Base-by-base conservation (phyloP, 1,140 invertebrate genomes). In the Drosophila tristis region DNA sequence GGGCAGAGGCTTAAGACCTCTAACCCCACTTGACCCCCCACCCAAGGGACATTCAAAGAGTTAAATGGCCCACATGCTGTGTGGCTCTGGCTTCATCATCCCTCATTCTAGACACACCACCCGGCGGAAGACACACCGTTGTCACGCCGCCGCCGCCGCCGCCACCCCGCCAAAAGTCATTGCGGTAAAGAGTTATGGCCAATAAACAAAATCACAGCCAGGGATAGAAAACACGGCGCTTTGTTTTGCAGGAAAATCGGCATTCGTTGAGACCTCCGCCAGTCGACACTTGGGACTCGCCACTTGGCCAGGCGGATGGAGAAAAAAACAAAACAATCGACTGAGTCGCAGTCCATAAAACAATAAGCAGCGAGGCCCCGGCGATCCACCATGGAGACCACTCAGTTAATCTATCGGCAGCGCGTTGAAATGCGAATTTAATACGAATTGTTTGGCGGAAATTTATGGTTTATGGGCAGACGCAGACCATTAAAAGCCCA, bases 131-230 rank as follows among this genome's bases (percentile, higher is more conserved):
- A 13, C 42, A 39, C 42, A 42, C 59, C 48, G 64, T 70, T 76
- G 74, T 64, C 74, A 77, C 65, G 44, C 42, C 62, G 60, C 42
- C 31, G 49, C n/a, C 31, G 16, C 45, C 50, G 35, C 49, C 58
- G 47, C 61, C 47, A 51, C 49, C 51, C 63, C 49, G 51, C 51
- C 59, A 29, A 70, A 65, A 74, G 74, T 82, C 79, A 73, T 80
- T 89, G 72, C 72, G 73, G 72, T 74, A 89, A 89, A 89, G 84
- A 89, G 84, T 89, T 89, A 89, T 89, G 85, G 84, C 68, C 84
- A 84, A 89, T 89, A 89, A 89, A 89, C 85, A 70, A 80, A 89
- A 89, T 89, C 84, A 89, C 80, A 71, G 79, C 61, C 58, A 63
- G 65, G 70, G 70, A 75, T 82, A 65, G 68, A 62, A 60, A 65